Conservation (phyloP, 2,797 vertebrate genomes). For the Myripristis jacobus region DNA sequence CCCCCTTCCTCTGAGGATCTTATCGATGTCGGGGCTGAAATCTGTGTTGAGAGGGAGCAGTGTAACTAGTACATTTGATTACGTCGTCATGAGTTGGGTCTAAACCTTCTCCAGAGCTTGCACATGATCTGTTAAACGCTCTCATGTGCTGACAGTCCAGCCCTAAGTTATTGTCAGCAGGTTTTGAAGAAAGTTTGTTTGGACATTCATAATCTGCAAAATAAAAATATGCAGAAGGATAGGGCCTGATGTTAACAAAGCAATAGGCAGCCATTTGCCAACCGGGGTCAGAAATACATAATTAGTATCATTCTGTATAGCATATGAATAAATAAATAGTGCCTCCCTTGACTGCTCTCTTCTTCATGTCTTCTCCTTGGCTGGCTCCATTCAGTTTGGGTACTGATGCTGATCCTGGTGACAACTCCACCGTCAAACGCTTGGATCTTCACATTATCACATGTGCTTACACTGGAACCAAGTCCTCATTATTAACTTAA, state of each 20-base stretch:
- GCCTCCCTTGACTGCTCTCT: not conserved
- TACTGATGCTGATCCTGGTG: constrained; percentile 21
- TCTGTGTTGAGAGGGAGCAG: not conserved
- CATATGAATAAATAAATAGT: constrained; percentile 1
- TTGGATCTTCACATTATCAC: constrained; percentile 30
- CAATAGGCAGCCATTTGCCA: constrained; percentile 8
- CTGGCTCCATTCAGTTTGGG: constrained; percentile 28
- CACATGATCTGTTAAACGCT: not conserved
- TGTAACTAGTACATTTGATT: constrained; percentile 17
- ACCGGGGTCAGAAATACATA: constrained; percentile 23
- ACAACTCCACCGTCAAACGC: constrained; percentile 40
- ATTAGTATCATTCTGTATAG: not conserved
- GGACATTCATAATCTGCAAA: constrained; percentile 30
- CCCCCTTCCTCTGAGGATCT: constrained; percentile 1
- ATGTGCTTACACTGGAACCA: constrained; percentile 18
- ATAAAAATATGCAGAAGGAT: constrained; percentile 5
- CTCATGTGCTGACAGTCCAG: constrained; percentile 2
- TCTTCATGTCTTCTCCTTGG: constrained; percentile 4
- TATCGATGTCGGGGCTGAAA: constrained; percentile 40
- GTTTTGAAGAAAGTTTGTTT: no score
- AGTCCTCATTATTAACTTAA: constrained; percentile 19
- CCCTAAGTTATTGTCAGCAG: not conserved
- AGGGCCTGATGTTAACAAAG: constrained; percentile 9
- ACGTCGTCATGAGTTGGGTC: constrained; percentile 11
- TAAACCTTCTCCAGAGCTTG: constrained; percentile 22